A percentile compares a stretch with the other conserved stretches of the same genome.
Conservation (phyloP, 2,888 invertebrate genomes). For the Drosophila acutilabella region DNA sequence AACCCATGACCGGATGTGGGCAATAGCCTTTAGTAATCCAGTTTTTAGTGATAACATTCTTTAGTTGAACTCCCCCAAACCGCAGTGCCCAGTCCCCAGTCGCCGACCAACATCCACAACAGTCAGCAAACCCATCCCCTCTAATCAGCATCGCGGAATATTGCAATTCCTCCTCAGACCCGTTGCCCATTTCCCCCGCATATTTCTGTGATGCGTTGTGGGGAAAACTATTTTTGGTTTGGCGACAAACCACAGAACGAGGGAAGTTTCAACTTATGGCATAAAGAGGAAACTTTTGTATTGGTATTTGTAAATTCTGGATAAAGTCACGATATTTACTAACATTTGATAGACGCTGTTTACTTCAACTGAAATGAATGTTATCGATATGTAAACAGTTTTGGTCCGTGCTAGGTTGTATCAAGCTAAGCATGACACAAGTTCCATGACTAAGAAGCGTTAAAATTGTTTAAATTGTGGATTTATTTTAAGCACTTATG, state of each 20-base stretch:
- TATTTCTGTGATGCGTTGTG: constrained; percentile 8
- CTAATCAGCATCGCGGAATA: constrained; percentile 25
- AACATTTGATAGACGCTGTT: no score
- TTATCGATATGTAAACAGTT: neutral
- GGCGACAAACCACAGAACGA: constrained; percentile 31
- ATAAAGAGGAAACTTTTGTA: no score
- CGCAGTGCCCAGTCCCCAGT: neutral
- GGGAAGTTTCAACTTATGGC: neutral
- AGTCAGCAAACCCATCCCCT: no score
- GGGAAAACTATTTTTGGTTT: constrained; percentile 40
- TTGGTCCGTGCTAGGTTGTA: neutral
- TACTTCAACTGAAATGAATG: constrained; percentile 5
- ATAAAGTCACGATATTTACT: no score
- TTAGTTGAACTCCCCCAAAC: constrained; percentile 2
- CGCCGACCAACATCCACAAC: neutral
- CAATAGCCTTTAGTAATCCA: constrained; percentile 13
- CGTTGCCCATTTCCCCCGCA: neutral
- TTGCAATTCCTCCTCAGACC: neutral
- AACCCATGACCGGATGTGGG: constrained; percentile 15
- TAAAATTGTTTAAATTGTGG: neutral
- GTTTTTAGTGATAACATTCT: constrained; percentile 42
- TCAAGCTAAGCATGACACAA: neutral
- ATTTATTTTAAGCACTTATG: no score
- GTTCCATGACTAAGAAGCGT: neutral
- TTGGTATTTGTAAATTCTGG: no score